Evolutionary conservation across 2,888 invertebrate genomes (phyloP).

Genomic region (Ernsta delagoae): DNA sequence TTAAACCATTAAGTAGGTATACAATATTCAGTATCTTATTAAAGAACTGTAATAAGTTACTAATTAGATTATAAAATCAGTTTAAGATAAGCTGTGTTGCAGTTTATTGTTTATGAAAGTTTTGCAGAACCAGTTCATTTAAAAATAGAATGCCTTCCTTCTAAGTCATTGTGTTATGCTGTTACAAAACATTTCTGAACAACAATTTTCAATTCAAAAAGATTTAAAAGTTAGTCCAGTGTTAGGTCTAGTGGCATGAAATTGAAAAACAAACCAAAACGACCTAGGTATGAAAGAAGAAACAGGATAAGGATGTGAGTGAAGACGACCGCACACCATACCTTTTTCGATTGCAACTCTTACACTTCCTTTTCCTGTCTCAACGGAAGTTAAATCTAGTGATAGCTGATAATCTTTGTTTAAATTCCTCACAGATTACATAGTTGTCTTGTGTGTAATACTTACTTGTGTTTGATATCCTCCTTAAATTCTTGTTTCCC

Average conservation of each 20-base stretch:
- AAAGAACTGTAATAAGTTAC: no score
- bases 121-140: slow-evolving; percentile 16
- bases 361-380: slow-evolving; percentile 85
- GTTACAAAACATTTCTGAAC: background rate
- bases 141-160: slow-evolving; percentile 22
- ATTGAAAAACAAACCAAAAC: background rate
- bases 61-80: no score
- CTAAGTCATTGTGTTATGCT: slow-evolving; percentile 8
- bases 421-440: slow-evolving; percentile 24
- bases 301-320: slow-evolving; percentile 65
- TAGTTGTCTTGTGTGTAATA: slow-evolving; percentile 8
- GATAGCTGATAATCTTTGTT: slow-evolving; percentile 38
- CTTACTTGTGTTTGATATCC: slow-evolving; percentile 35
- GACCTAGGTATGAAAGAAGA: slow-evolving; percentile 39
- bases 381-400: slow-evolving; percentile 51
- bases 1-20: no score
- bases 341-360: slow-evolving; percentile 63
- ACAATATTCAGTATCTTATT: no score
- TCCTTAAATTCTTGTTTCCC: slow-evolving; percentile 1
- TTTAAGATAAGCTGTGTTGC: no score
- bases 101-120: background rate
- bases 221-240: background rate
- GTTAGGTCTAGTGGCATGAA: no score
- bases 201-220: background rate
- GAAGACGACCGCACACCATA: slow-evolving; percentile 46